A percentile compares a stretch with the other conserved stretches of the same genome.
These are phyloP conservation scores for Thalpophila matura DNA, from an alignment of 2,888 invertebrate species.

Conservation along the genomic window DNA sequence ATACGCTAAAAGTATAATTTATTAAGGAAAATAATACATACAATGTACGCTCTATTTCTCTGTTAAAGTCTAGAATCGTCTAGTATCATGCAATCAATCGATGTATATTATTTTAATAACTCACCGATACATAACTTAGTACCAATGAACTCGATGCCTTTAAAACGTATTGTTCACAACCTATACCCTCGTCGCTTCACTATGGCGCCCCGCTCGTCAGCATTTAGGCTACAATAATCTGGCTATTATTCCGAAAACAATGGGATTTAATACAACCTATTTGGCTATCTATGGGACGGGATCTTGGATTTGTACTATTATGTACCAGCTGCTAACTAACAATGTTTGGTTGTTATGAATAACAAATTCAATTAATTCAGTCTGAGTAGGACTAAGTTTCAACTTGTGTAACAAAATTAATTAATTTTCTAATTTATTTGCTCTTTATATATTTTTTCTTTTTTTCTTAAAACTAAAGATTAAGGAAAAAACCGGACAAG, in stretches of 20 bases:
- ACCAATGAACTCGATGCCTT: constrained; percentile 6
- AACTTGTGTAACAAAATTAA: constrained; percentile 6
- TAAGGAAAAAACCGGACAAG: too few relatives aligned
- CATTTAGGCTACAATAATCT: constrained; percentile 60
- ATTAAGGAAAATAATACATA: too few relatives aligned
- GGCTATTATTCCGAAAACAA: constrained; percentile 59
- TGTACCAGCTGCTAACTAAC: constrained; percentile 19
- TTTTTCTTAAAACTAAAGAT: too few relatives aligned
- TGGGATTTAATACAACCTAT: constrained; percentile 50
- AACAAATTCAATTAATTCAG: constrained; percentile 28
- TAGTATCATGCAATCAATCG: too few relatives aligned
- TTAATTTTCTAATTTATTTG: constrained; percentile 22
- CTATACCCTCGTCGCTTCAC: background rate
- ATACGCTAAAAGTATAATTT: too few relatives aligned
- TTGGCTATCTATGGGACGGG: constrained; percentile 40
- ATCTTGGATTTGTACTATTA: constrained; percentile 46
- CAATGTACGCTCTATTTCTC: too few relatives aligned
- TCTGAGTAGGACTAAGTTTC: constrained; percentile 8
- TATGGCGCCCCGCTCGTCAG: constrained; percentile 12
- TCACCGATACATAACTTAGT: background rate
- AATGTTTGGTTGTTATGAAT: constrained; percentile 26
- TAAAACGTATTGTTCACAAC: constrained; percentile 7
- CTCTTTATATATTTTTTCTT: background rate
- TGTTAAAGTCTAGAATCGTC: too few relatives aligned
- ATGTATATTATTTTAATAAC: background rate